These are phyloP conservation scores for Escarpia spicata DNA, from an alignment of 2,888 invertebrate species.

Conservation along the genomic window DNA sequence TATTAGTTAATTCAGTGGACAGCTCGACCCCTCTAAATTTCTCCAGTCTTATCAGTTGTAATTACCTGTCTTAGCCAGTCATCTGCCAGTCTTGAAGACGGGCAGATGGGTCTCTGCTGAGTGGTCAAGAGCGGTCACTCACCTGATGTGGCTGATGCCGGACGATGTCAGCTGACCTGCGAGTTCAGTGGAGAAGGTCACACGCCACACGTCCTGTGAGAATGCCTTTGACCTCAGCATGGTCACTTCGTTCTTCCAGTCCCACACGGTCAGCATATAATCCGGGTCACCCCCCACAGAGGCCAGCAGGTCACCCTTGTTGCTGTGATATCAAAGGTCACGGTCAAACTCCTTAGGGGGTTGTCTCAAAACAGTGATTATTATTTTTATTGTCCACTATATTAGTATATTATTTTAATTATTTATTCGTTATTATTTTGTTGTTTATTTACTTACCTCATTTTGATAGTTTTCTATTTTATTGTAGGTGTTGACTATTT, in stretches of 20 bases:
- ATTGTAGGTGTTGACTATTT: not conserved
- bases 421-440: not conserved
- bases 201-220: conserved; percentile 81
- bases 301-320: conserved; percentile 81
- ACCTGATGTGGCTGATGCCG: conserved; percentile 71
- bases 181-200: conserved; percentile 83
- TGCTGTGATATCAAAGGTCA: conserved; percentile 69
- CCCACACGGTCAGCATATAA: conserved; percentile 88
- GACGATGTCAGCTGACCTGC: conserved; percentile 82
- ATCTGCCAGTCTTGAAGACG: too few relatives aligned
- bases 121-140: conserved; percentile 27
- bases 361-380: not conserved
- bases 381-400: too few relatives aligned
- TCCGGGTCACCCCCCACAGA: conserved; percentile 89
- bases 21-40: too few relatives aligned
- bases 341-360: not conserved
- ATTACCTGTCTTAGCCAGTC: too few relatives aligned
- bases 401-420: not conserved
- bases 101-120: not conserved
- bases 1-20: too few relatives aligned
- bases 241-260: conserved; percentile 82
- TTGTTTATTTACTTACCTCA: not conserved
- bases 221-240: conserved; percentile 84
- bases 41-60: too few relatives aligned
- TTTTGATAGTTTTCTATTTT: not conserved